Evolutionary conservation across 2,888 invertebrate species (phyloP).

Genomic region (Gisinianus flammeolus): DNA sequence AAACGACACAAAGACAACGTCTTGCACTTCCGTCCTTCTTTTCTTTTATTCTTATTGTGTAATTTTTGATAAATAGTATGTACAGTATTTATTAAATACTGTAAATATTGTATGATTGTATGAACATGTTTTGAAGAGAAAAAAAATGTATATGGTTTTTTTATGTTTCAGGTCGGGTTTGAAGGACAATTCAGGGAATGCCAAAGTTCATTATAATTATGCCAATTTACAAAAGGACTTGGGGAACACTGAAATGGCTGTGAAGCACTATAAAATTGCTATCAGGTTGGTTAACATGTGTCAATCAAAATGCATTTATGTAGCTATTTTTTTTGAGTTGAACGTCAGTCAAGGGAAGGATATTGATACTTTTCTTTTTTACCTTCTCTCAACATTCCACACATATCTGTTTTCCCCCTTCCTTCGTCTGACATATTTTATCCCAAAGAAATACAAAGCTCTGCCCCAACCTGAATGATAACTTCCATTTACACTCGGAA

Average conservation of each 20-base stretch:
- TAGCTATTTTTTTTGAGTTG: constrained; percentile 3
- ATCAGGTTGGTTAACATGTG: constrained; percentile 67
- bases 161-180: constrained; percentile 85
- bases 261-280: constrained; percentile 78
- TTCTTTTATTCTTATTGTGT: too few relatives aligned
- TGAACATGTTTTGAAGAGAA: too few relatives aligned
- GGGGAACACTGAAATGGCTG: constrained; percentile 74
- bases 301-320: not conserved
- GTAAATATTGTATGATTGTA: too few relatives aligned
- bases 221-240: constrained; percentile 83
- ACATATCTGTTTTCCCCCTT: not conserved
- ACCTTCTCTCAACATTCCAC: not conserved
- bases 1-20: too few relatives aligned
- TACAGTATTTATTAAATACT: too few relatives aligned
- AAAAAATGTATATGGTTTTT: too few relatives aligned
- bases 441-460: constrained; percentile 5
- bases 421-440: constrained; percentile 15
- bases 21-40: too few relatives aligned
- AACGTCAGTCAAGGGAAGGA: too few relatives aligned
- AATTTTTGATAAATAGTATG: too few relatives aligned
- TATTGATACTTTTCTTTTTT: not conserved
- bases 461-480: constrained; percentile 20
- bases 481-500: constrained; percentile 10
- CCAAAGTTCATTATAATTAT: constrained; percentile 89
- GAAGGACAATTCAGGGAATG: constrained; percentile 79